A percentile compares a stretch with the other conserved stretches of the same genome.
These are phyloP conservation scores for Siphamia tubifer DNA, from an alignment of 2,113 vertebrate species.

Conservation along the genomic window DNA sequence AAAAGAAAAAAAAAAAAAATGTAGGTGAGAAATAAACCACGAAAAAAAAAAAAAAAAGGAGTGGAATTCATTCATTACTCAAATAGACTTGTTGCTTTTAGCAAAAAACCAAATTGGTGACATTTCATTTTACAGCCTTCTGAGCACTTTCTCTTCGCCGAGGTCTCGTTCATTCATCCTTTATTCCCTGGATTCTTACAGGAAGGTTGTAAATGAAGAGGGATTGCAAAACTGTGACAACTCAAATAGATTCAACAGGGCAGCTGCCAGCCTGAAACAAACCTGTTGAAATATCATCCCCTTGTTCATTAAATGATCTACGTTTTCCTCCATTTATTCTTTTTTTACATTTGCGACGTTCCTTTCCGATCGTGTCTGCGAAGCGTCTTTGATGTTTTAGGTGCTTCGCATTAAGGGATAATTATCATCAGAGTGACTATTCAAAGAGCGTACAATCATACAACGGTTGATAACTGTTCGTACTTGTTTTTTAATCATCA, in stretches of 20 bases:
- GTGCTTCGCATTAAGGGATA: not conserved
- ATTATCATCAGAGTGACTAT: no score
- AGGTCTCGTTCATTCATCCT: slow-evolving; percentile 36
- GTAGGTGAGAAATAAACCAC: slow-evolving; percentile 9
- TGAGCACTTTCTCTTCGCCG: slow-evolving; percentile 6
- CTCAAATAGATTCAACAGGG: slow-evolving; percentile 16
- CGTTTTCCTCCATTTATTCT: not conserved
- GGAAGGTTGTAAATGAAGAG: slow-evolving; percentile 25
- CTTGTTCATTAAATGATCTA: slow-evolving; percentile 23
- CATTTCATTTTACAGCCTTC: slow-evolving; percentile 56
- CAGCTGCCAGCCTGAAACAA: slow-evolving; percentile 27
- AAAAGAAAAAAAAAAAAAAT: not conserved
- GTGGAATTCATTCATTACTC: slow-evolving; percentile 57
- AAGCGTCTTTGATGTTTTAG: slow-evolving; percentile 2
- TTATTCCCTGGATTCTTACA: not conserved
- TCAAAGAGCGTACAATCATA: no score
- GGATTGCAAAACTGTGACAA: not conserved
- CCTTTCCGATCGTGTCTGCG: not conserved
- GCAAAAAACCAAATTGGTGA: slow-evolving; percentile 35
- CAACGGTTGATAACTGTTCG: no score
- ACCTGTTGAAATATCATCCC: slow-evolving; percentile 11
- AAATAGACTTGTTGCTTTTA: slow-evolving; percentile 65
- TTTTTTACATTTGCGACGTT: not conserved
- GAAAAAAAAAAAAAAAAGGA: slow-evolving; percentile 35
- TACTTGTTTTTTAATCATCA: no score